Evolutionary conservation across 2,113 vertebrate genomes (phyloP), one percentile per base, ranked within the genome.

Genomic region (Lampris incognitus): DNA sequence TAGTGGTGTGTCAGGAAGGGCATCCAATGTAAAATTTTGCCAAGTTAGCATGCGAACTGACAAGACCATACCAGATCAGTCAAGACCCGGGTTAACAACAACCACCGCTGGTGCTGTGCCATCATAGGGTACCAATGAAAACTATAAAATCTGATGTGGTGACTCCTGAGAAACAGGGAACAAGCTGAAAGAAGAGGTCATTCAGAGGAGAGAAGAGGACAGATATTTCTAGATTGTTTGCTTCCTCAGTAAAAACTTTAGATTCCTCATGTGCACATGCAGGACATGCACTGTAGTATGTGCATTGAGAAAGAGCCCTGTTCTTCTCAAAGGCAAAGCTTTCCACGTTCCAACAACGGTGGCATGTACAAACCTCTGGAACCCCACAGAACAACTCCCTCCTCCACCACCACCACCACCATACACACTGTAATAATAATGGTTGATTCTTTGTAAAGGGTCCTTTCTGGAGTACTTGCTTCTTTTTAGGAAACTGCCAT

Each of bases 401-500:
- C 71, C 7, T 65, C 72, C 44, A 9, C 73, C 0, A 1, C 1
- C 10, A 74, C 24, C 24, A 61, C 38, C 51, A 39, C 24, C 24
- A 1, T 0, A 2, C 37, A 66, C 77, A 24, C 24, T 24, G 24
- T 24, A 24, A 24, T 24, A 24, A 24, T 70, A 66, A 48, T 73
- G 50, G 72, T 51, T 52, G 24, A 63, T 48, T 77, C 76, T 67
- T 24, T 56, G 9, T 63, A 82, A 85, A 90, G 77, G 68, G 79
- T 87, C 37, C 73, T 78, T 85, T 76, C 68, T 73, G 63, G 63
- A 54, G 75, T 64, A 36, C 64, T 86, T 68, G 56, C 1, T 59
- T 24, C 66, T 41, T 40, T 1, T 69, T 80, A 81, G 80, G 73
- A 71, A 79, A 70, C 72, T 42, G 81, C 86, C 91, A 90, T 87